These are phyloP conservation scores for Colius striatus DNA, from an alignment of 2,113 vertebrate genomes.

Conservation along the genomic window DNA sequence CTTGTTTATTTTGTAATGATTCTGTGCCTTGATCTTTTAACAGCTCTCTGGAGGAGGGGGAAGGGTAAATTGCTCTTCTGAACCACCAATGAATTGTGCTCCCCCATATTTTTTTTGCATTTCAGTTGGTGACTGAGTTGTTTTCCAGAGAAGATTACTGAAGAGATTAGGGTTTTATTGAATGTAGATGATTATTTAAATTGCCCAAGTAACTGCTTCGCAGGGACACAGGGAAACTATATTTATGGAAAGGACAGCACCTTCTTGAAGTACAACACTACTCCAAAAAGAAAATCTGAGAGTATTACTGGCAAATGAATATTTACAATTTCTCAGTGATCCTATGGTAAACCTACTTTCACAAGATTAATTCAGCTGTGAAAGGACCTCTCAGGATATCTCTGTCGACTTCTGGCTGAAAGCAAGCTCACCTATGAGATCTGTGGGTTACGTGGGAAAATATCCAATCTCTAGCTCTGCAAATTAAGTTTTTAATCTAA, in stretches of 20 bases:
- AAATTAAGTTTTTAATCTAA: neutral
- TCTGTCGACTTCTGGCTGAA: neutral
- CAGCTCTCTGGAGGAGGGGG: slow-evolving; percentile 1
- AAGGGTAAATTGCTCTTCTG: neutral
- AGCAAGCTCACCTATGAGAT: neutral
- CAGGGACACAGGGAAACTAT: neutral
- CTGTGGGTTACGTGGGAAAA: neutral
- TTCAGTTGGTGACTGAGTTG: neutral
- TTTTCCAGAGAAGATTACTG: neutral
- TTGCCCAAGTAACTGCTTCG: neutral
- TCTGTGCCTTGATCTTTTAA: slow-evolving; percentile 66
- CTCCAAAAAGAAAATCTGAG: neutral
- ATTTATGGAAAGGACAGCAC: neutral
- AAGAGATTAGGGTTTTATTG: neutral
- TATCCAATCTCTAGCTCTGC: neutral
- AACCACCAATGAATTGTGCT: neutral
- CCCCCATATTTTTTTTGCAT: neutral
- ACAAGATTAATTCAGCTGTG: neutral
- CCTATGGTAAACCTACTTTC: neutral
- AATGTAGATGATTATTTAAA: neutral
- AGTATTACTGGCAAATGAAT: neutral
- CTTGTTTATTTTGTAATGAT: slow-evolving; percentile 54
- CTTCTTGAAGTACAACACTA: neutral
- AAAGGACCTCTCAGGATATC: neutral
- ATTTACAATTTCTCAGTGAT: neutral